Evolutionary conservation across 2,797 vertebrate genomes (phyloP), one percentile per base, ranked within the genome.

Genomic region (Erethizon dorsatum): DNA sequence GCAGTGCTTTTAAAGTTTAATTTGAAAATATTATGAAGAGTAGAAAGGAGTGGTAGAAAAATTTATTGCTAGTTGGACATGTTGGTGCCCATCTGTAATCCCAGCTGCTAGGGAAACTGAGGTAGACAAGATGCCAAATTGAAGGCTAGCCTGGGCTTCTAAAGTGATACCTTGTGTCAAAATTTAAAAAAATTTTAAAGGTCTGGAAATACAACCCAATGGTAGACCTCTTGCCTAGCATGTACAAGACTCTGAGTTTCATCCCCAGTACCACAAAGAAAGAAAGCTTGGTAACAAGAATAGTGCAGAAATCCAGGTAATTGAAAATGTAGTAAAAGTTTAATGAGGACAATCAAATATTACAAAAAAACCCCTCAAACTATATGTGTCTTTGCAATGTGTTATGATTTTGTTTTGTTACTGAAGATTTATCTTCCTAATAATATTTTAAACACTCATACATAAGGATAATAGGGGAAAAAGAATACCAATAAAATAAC

Each of bases 361-460:
- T 95, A n/a, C 41, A 88, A 95, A 94, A 88, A 96, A 96, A 73
- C 26, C 84, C 65, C 95, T 41, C 37, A 41, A 92, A 37, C 83
- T 85, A 52, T n/a, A 59, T 67, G 14, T 93, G 12, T 45, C 56
- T 94, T 96, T 65, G n/a, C 9, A 92, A 63, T 83, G 5, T 52
- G 14, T 92, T 61, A 15, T 88, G 63, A 45, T 75, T 95, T 92
- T 82, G 57, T 91, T 89, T 90, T 59, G 4, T 26, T 79, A 6
- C 20, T 88, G 1, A 79, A 61, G 37, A 63, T 92, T 90, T 88
- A 78, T 90, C 33, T 84, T 97, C 33, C 67, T 87, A 84, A 54
- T 83, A 89, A 26, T 95, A 54, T 67, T 96, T 91, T 94, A 87
- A 92, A 87, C 7, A 69, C 24, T 85, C 18, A 82, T 47, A 97